A percentile compares a stretch with the other conserved stretches of the same genome.
phyloP scores from a whole-genome alignment of 2,113 vertebrate species.

The Progne subis region DNA sequence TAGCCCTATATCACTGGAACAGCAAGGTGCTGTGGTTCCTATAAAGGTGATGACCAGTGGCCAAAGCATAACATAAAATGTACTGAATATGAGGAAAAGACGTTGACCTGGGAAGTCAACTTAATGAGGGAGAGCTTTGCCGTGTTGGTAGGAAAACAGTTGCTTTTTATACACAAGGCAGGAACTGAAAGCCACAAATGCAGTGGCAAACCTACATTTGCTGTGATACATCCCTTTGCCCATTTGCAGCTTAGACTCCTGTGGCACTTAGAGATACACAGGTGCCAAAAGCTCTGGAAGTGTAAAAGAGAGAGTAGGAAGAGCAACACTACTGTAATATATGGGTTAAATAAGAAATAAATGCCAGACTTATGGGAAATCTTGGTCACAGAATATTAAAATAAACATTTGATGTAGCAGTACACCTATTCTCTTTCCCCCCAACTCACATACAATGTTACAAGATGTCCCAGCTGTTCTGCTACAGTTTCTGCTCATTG shows the following conservation, averaged over 20 bases:
- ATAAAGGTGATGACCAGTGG: neutral
- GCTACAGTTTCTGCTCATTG: neutral
- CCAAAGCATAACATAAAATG: neutral
- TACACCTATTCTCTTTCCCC: neutral
- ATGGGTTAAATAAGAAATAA: neutral
- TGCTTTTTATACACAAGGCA: neutral
- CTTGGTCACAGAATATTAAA: neutral
- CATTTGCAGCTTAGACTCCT: neutral
- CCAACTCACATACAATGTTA: neutral
- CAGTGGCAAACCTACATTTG: neutral
- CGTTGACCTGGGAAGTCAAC: neutral
- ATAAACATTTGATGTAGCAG: neutral
- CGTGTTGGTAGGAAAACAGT: neutral
- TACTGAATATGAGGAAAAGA: neutral
- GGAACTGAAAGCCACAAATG: neutral
- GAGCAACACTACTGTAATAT: neutral
- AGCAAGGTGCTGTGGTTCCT: neutral
- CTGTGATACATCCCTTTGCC: neutral
- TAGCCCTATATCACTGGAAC: too few species aligned
- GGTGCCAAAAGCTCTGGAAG: neutral
- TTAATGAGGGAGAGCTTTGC: accelerated
- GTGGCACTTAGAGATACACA: neutral
- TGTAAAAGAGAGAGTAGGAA: neutral
- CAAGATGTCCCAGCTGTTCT: neutral
- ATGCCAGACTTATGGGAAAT: neutral